Evolutionary conservation across 2,797 vertebrate species (phyloP), one percentile per base, ranked within the genome.

Genomic region (Lepus townsendii): DNA sequence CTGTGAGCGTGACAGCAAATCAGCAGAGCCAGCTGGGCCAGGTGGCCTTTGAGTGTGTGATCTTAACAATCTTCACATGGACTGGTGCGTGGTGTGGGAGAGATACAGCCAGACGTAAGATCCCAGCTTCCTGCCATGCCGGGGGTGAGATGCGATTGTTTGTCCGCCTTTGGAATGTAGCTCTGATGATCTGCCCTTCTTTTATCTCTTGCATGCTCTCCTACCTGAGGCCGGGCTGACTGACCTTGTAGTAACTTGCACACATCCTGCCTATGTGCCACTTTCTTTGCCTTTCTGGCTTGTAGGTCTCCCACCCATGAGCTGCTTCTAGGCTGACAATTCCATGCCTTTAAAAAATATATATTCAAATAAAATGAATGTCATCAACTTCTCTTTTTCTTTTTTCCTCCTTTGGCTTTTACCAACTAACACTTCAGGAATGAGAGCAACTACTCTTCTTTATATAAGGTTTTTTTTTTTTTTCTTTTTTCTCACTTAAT

Each of bases 391-490:
- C 76, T 54, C 19, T 3, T n/a, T 57, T 38, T 38, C 0, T 84
- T 35, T 83, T 78, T 71, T 77, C 26, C n/a, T 24, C 73, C 62
- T 79, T 65, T 62, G 22, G 16, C 77, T 88, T 88, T 88, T 80
- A 89, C 68, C 60, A 87, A 88, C 35, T 54, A 82, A 42, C 22
- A 77, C 20, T 94, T 96, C 72, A 79, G 19, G 30, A 90, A 93
- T 95, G 27, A 92, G 94, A 86, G n/a, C 66, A 94, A 71, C 57
- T 85, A 72, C 24, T 35, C 32, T 66, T 95, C 60, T 93, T 90
- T 57, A 30, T 65, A 69, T 68, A 63, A 20, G 42, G 38, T 30
- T 85, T 84, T 78, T 83, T 71, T 68, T 13, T 32, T 63, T 83
- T 88, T 50, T 26, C 19, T n/a, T n/a, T 83, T 52, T 20, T 13